Conservation (phyloP, 2,888 invertebrate genomes). For the Asteroscopus sphinx region DNA sequence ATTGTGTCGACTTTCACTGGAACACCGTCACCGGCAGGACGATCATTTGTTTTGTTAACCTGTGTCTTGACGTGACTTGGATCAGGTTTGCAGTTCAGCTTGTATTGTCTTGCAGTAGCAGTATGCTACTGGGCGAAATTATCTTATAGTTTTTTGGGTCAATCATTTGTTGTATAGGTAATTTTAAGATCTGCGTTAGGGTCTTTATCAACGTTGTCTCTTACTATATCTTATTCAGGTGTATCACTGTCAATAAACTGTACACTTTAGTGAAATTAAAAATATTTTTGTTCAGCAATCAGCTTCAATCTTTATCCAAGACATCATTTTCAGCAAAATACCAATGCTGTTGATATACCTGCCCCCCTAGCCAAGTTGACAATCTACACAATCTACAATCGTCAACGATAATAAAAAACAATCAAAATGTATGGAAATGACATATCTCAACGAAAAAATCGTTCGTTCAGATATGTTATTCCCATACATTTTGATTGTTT, state of each 20-base stretch:
- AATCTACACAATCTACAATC: too few species aligned
- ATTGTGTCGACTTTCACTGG: constrained; percentile 67
- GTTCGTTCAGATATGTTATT: too few species aligned
- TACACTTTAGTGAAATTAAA: background rate
- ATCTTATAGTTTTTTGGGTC: background rate
- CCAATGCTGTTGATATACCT: background rate
- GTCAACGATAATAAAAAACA: too few species aligned
- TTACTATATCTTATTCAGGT: background rate
- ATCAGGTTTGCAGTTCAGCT: constrained; percentile 24
- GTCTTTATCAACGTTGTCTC: background rate
- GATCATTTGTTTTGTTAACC: constrained; percentile 55
- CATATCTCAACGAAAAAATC: too few species aligned
- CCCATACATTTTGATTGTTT: too few species aligned
- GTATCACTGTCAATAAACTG: background rate
- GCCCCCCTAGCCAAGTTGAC: too few species aligned
- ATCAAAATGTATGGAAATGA: too few species aligned
- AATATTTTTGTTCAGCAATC: background rate
- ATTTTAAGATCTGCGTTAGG: background rate
- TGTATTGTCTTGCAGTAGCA: constrained; percentile 7
- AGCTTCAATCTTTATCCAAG: background rate
- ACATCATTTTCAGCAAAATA: background rate
- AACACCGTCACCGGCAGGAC: constrained; percentile 56
- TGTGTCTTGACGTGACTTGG: constrained; percentile 57
- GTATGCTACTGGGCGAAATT: constrained; percentile 7
- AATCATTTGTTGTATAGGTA: background rate